Conservation (phyloP, 2,113 vertebrate species). For the Anseranas semipalmata region DNA sequence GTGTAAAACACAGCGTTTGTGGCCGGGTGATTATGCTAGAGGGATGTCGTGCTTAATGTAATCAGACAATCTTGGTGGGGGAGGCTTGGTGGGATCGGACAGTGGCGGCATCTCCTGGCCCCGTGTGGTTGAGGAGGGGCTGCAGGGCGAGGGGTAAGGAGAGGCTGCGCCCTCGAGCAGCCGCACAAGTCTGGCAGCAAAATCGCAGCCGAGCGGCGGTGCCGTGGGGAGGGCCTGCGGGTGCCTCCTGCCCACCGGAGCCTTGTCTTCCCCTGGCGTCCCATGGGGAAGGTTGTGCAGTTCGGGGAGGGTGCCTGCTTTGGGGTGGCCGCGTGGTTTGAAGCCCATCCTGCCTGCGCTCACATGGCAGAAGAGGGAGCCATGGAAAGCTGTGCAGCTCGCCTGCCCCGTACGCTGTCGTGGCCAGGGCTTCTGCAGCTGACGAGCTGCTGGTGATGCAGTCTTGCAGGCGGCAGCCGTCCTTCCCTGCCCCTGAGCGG, state of each 20-base stretch:
- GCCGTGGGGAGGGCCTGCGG: too few species aligned
- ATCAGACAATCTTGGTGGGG: background rate
- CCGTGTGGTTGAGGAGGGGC: background rate
- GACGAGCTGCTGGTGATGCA: background rate
- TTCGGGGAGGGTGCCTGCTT: background rate
- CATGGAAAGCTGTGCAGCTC: background rate
- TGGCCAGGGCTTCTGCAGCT: fast-evolving
- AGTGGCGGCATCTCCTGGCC: background rate
- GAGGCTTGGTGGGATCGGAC: background rate
- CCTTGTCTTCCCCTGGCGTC: background rate
- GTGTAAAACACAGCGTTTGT: background rate
- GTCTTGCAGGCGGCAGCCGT: background rate
- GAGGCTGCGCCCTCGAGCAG: background rate
- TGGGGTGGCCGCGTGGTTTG: background rate
- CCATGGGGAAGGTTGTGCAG: background rate
- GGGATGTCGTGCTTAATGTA: background rate
- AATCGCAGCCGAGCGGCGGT: fast-evolving
- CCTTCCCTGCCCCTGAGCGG: background rate
- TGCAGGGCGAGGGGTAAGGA: too few species aligned
- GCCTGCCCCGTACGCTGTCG: fast-evolving
- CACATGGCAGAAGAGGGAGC: background rate
- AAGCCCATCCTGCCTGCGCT: background rate
- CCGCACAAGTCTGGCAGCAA: background rate
- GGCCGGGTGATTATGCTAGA: fast-evolving
- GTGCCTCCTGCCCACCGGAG: background rate